Evolutionary conservation across 2,113 vertebrate genomes (phyloP).

Genomic region (Austrofundulus limnaeus): DNA sequence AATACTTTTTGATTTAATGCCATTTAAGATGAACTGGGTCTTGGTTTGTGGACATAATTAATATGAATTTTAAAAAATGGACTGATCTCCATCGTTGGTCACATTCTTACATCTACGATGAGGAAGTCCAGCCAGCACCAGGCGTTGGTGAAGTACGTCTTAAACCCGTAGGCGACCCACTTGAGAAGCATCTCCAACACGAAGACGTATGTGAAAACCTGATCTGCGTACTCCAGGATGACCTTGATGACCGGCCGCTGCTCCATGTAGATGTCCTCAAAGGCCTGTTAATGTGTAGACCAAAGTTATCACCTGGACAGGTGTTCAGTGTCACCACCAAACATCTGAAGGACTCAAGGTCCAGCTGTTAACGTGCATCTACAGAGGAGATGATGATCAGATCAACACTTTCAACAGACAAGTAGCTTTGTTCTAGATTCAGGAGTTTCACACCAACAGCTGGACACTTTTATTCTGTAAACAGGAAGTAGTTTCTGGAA

Average conservation of each 20-base stretch:
- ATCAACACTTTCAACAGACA: no score
- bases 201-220: slow-evolving; percentile 93
- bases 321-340: neutral
- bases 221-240: slow-evolving; percentile 90
- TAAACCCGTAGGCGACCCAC: slow-evolving; percentile 94
- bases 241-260: slow-evolving; percentile 84
- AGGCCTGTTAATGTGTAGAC: slow-evolving; percentile 80
- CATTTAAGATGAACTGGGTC: no score
- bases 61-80: no score
- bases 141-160: slow-evolving; percentile 93
- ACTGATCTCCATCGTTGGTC: neutral
- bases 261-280: slow-evolving; percentile 94
- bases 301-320: neutral
- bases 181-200: slow-evolving; percentile 96
- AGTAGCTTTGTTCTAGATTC: no score
- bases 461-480: no score
- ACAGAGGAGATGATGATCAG: no score
- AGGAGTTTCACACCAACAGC: no score
- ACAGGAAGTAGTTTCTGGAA: no score
- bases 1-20: no score
- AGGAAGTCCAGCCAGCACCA: slow-evolving; percentile 99
- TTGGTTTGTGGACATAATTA: no score
- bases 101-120: slow-evolving; percentile 87
- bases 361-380: no score
- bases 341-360: neutral